phyloP scores from a whole-genome alignment of 2,797 vertebrate species.

The Eulemur rubriventer region DNA sequence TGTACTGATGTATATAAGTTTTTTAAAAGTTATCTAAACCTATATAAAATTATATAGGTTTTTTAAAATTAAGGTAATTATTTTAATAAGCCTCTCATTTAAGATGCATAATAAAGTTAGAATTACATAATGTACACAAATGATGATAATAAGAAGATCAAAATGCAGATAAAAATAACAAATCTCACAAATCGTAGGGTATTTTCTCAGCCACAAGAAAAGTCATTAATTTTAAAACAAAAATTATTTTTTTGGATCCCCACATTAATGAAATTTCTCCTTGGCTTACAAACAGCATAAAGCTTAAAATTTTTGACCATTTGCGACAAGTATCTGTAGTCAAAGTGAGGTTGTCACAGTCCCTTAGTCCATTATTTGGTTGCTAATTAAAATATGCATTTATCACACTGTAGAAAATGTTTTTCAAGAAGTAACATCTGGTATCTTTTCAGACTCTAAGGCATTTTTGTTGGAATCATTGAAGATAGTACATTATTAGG shows the following conservation, averaged over 20 bases:
- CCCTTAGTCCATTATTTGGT: background rate
- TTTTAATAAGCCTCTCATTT: background rate
- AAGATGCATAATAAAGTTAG: background rate
- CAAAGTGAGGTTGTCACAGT: background rate
- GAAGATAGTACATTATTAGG: constrained; percentile 40
- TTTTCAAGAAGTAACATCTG: background rate
- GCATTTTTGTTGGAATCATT: constrained; percentile 3
- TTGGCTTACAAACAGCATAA: background rate
- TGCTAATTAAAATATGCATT: constrained; percentile 21
- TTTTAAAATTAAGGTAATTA: background rate
- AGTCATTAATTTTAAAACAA: constrained; percentile 8
- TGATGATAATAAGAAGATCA: background rate
- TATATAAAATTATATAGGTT: too few relatives aligned
- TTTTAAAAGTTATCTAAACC: background rate
- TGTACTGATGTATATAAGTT: background rate
- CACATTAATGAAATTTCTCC: background rate
- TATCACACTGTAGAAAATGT: background rate
- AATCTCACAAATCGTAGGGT: background rate
- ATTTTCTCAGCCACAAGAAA: background rate
- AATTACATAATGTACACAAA: constrained; percentile 26
- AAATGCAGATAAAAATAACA: background rate
- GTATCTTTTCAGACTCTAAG: background rate
- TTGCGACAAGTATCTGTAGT: background rate
- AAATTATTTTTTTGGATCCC: background rate
- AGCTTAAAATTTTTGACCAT: background rate